A percentile compares a stretch with the other conserved stretches of the same genome.
Evolutionary conservation across 23 tunicate genomes (phyloP).

Genomic region (Botrylloides violaceus): DNA sequence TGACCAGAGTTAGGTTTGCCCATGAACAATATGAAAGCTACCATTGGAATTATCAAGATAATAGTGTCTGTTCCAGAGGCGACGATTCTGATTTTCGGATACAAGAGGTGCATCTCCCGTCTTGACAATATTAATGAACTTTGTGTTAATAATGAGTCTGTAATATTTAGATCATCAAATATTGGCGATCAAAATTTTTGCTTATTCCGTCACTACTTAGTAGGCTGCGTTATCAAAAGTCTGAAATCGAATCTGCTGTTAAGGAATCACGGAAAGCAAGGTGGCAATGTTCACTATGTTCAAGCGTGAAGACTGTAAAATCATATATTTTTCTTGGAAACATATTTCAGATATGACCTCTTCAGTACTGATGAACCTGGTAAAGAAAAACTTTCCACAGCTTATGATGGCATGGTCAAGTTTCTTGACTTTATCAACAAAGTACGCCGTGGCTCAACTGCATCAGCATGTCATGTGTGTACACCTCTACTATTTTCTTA

Average conservation of each 20-base stretch:
- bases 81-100: conserved; percentile 15
- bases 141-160: not conserved
- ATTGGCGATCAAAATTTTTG: conserved; percentile 58
- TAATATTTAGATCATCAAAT: conserved; percentile 24
- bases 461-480: no score
- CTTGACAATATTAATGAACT: conserved; percentile 11
- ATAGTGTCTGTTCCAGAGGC: conserved; percentile 31
- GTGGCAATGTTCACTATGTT: no score
- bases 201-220: conserved; percentile 37
- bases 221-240: conserved; percentile 30
- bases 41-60: conserved; percentile 69
- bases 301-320: no score
- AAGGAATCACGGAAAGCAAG: not conserved
- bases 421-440: conserved; percentile 12
- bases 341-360: conserved; percentile 3
- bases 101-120: conserved; percentile 12
- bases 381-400: not conserved
- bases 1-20: conserved; percentile 29
- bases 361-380: not conserved
- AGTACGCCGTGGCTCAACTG: not conserved
- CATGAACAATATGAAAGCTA: conserved; percentile 63
- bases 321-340: no score
- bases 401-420: conserved; percentile 16
- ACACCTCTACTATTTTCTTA: no score
- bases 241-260: conserved; percentile 13